Evolutionary conservation across 2,888 invertebrate genomes (phyloP).

Genomic region (Cyrtodaria siliqua): DNA sequence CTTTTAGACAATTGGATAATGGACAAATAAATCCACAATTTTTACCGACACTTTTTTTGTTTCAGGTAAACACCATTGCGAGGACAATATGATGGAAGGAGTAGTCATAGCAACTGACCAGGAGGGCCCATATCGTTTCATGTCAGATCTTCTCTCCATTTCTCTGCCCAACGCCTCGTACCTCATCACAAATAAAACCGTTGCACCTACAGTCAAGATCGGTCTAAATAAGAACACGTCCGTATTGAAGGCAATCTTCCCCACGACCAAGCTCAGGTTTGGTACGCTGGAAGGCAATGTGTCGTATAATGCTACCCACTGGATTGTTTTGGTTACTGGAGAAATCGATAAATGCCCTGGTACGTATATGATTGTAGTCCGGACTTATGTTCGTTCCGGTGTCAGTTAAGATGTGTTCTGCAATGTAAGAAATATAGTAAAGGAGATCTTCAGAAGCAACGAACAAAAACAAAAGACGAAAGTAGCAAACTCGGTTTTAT

Average conservation of each 20-base stretch:
- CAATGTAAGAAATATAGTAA: too few relatives aligned
- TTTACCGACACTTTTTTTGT: too few relatives aligned
- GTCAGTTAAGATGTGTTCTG: too few relatives aligned
- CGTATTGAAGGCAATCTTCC: constrained; percentile 76
- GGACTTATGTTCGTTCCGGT: too few relatives aligned
- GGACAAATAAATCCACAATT: too few relatives aligned
- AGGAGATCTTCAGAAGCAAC: too few relatives aligned
- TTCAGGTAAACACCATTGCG: constrained; percentile 62
- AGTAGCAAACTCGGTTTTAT: too few relatives aligned
- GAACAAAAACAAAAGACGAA: too few relatives aligned
- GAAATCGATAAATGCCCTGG: constrained; percentile 74
- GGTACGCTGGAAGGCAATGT: constrained; percentile 79
- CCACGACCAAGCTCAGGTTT: constrained; percentile 71
- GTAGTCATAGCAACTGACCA: constrained; percentile 66
- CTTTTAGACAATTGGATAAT: too few relatives aligned
- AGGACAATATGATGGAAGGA: constrained; percentile 62
- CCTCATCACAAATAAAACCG: constrained; percentile 67
- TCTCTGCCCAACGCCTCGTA: constrained; percentile 65
- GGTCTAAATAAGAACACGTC: constrained; percentile 73
- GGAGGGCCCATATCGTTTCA: constrained; percentile 66
- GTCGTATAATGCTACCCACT: constrained; percentile 73
- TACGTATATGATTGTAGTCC: too few relatives aligned
- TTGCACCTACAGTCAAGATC: constrained; percentile 70
- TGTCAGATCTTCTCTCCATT: constrained; percentile 63
- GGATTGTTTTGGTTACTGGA: constrained; percentile 72